Evolutionary conservation across 2,113 vertebrate species (phyloP), one percentile per base, ranked within the genome.

Genomic region (Psilopsiagon aymara): DNA sequence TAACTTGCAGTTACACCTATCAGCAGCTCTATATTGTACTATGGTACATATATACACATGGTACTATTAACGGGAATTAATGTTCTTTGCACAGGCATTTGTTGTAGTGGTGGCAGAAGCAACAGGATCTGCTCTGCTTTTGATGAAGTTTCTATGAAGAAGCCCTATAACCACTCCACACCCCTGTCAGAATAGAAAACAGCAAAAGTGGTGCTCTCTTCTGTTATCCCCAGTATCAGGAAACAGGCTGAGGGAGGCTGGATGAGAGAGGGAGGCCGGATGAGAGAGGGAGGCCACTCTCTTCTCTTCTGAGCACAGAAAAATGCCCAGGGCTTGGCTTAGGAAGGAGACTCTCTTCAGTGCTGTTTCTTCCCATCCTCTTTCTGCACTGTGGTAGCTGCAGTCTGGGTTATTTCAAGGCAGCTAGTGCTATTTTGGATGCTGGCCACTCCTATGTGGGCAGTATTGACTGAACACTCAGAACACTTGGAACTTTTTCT

Each of bases 371-470:
- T 84, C 46, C 15, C 28, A 13, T 70, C n/a, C 7, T 73, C 14
- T 62, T 74, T 29, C 33, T 64, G 43, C 17, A 5, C 25, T 75
- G 11, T 35, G 29, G 27, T 55, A 60, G 82, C 70, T 68, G 33
- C 47, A 35, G 10, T 66, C n/a, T 35, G 71, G 15, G 5, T n/a
- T 63, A 15, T 16, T 82, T 83, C 55, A 69, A 28, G 60, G 51
- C 68, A 83, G 68, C 10, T 44, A 46, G 44, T 88, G 60, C 19
- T 74, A 13, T 29, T 83, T 81, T 88, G 60, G 24, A 9, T 81
- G 7, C 37, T 1, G 1, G 13, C 27, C 15, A 10, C 8, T 60
- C 11, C 52, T 47, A 1, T 3, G 2, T 57, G 49, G 63, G 27
- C 33, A 23, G 6, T 43, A 15, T 24, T 85, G 70, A 64, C 41